These are phyloP conservation scores for Amaurobius ferox DNA, from an alignment of 2,888 invertebrate genomes.

Conservation along the genomic window DNA sequence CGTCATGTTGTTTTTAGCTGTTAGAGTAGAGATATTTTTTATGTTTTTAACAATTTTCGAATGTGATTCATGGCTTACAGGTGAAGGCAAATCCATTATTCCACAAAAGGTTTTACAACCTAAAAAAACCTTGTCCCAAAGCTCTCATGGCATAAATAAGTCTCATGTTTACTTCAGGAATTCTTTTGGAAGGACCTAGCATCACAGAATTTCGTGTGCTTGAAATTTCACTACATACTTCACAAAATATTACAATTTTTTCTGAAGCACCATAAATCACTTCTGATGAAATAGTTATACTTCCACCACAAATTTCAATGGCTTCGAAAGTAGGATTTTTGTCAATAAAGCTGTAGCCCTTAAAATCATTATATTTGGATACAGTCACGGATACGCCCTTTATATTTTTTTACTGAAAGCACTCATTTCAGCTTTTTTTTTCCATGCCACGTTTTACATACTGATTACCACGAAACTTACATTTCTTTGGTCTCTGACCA, in stretches of 20 bases:
- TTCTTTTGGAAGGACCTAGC: background rate
- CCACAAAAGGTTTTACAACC: constrained; percentile 20
- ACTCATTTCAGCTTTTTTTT: too few species aligned
- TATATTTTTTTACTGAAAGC: too few species aligned
- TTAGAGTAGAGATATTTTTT: background rate
- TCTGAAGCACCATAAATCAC: background rate
- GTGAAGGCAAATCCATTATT: constrained; percentile 28
- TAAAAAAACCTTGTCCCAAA: background rate
- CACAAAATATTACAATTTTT: background rate
- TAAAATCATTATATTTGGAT: too few species aligned
- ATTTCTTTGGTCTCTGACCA: too few species aligned
- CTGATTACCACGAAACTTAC: too few species aligned
- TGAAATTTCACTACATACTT: background rate
- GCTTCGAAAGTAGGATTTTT: too few species aligned
- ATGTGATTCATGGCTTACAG: constrained; percentile 7
- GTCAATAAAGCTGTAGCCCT: too few species aligned
- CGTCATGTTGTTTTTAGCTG: background rate
- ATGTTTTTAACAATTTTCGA: constrained; percentile 5
- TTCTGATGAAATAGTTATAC: background rate
- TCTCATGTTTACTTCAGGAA: background rate
- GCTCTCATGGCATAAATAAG: constrained; percentile 12
- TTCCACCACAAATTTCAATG: background rate
- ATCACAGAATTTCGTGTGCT: background rate
- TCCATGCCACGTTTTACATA: too few species aligned
- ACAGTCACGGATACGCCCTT: too few species aligned